Evolutionary conservation across 2,113 vertebrate genomes (phyloP).

Genomic region (Nestor notabilis): DNA sequence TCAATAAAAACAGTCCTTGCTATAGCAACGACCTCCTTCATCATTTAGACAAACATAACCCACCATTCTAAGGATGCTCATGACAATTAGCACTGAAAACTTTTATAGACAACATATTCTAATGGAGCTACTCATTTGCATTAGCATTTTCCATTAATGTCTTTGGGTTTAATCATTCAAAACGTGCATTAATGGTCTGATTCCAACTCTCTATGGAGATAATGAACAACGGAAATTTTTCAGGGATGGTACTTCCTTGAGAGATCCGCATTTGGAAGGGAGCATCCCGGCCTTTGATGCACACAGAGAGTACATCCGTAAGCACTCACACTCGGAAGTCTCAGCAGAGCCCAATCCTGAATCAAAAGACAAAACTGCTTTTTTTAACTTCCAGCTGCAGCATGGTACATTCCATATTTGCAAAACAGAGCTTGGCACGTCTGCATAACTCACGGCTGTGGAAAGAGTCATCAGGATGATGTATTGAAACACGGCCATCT

Average conservation of each 20-base stretch:
- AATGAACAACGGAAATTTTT: rapidly evolving
- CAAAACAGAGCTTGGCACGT: background rate
- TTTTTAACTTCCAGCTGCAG: background rate
- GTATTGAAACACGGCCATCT: conserved; percentile 45
- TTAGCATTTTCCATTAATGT: background rate
- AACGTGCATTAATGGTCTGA: rapidly evolving
- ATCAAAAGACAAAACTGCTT: background rate
- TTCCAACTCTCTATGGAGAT: rapidly evolving
- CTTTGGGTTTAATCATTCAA: background rate
- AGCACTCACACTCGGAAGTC: background rate
- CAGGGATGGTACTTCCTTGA: background rate
- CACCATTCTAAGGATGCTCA: background rate
- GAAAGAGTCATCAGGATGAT: conserved; percentile 48
- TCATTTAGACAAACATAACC: background rate
- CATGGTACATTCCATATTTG: background rate
- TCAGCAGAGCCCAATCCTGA: background rate
- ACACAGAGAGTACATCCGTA: rapidly evolving
- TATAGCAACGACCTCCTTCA: conserved; percentile 47
- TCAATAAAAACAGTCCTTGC: conserved; percentile 66
- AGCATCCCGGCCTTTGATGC: background rate
- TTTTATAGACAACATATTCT: background rate
- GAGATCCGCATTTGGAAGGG: background rate
- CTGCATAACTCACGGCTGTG: conserved; percentile 9
- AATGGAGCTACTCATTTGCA: background rate
- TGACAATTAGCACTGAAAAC: background rate